Base-by-base conservation (phyloP, 2,888 invertebrate genomes). In the Metellina segmentata region DNA sequence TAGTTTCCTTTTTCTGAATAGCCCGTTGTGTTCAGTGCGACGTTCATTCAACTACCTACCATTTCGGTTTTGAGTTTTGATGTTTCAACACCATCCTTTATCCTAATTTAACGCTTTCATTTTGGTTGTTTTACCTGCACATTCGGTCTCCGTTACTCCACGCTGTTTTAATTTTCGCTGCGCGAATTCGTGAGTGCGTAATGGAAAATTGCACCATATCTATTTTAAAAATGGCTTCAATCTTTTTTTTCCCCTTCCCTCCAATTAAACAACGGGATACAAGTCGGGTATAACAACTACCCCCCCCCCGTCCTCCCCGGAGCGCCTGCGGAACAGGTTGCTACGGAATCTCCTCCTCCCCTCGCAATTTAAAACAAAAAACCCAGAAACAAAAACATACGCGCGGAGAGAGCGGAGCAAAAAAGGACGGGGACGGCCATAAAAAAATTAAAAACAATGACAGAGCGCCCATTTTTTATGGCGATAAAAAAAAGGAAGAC, bases 401-500 rank as follows among this genome's bases (percentile, higher is more conserved):
- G 69, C 48, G 72, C 75, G 19, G 53, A 52, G 49, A 86, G 81
- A 70, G 74, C 69, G 19, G 51, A 51, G 52, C 13, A 75, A 61
- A 85, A 78, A 75, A 70, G 70, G 81, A 69, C 61, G 78, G 74
- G 52, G 53, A 61, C 61, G 77, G 77, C 16, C 48, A n/a, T 9
- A 74, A 34, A 85, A 85, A 88, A 90, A 90, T 69, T 20, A 52
- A 83, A 89, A 89, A 85, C 83, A 90, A 82, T 85, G 90, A 90
- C 90, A 90, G 79, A 72, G 90, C 85, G 85, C 79, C 83, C 61
- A 71, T 83, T 90, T 90, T 90, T 90, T 90, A 90, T 81, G 75
- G 49, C 79, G 81, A 52, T 20, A 77, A 75, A 91, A 89, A 74
- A 91, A 86, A 77, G 52, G 79, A 48, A 72, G 85, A 16, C 72